phyloP scores from a whole-genome alignment of 2,797 vertebrate genomes.

The Monodelphis domestica region DNA sequence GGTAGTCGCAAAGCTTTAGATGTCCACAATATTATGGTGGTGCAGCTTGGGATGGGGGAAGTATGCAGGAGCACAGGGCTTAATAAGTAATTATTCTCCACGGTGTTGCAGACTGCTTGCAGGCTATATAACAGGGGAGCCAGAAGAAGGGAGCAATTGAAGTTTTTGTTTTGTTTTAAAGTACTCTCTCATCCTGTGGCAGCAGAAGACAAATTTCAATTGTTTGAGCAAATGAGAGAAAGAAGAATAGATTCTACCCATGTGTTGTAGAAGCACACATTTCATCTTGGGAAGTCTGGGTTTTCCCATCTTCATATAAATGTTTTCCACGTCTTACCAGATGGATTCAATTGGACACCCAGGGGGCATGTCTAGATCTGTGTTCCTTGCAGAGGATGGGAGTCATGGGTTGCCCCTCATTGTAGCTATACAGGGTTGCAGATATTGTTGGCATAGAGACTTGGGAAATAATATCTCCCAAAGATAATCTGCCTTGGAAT shows the following conservation, averaged over 20 bases:
- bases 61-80: background rate
- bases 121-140: background rate
- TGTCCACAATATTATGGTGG: background rate
- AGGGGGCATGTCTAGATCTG: background rate
- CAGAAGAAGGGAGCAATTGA: background rate
- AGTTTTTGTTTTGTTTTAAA: background rate
- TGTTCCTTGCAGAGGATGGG: background rate
- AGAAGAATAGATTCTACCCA: background rate
- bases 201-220: background rate
- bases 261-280: background rate
- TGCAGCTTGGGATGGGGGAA: background rate
- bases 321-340: background rate
- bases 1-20: background rate
- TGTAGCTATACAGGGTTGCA: background rate
- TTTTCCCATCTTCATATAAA: background rate
- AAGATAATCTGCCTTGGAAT: background rate
- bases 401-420: background rate
- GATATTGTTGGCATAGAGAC: background rate
- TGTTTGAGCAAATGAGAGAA: background rate
- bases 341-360: background rate
- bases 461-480: background rate
- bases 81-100: background rate
- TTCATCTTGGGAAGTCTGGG: background rate
- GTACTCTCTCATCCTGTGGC: background rate
- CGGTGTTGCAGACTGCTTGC: background rate